Conservation (phyloP, 2,797 vertebrate genomes). For the Steatocranus sp. region DNA sequence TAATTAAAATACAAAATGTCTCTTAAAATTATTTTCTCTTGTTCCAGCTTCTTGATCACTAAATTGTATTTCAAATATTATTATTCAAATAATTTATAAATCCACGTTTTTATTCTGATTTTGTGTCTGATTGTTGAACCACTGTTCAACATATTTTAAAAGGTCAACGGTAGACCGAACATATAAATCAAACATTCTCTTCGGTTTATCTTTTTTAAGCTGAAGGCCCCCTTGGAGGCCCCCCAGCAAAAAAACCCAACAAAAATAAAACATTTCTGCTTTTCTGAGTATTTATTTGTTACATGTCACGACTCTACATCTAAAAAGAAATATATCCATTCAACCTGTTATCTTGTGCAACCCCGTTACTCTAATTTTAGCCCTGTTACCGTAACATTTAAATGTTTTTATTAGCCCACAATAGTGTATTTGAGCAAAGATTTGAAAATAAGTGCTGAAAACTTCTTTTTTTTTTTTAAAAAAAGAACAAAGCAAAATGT, state of each 20-base stretch:
- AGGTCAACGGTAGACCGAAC: background rate
- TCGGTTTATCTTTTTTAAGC: background rate
- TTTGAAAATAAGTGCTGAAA: background rate
- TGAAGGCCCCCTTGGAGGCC: background rate
- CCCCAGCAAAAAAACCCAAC: background rate
- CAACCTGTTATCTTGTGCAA: background rate
- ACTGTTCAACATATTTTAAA: background rate
- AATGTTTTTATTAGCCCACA: background rate
- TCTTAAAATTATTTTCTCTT: background rate
- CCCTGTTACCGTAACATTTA: background rate
- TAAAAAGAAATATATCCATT: background rate
- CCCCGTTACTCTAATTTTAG: background rate
- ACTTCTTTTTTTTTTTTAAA: accelerated
- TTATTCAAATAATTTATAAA: background rate
- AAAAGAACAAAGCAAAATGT: background rate
- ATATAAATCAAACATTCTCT: background rate
- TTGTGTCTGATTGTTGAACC: background rate
- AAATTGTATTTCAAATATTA: background rate
- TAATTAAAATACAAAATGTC: background rate
- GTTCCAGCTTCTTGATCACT: background rate
- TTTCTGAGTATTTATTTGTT: background rate
- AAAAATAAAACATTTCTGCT: background rate
- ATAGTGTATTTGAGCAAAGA: background rate
- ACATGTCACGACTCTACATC: background rate
- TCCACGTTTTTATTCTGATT: background rate